Evolutionary conservation across 2,888 invertebrate genomes (phyloP).

Genomic region (Drosophila neutralis): DNA sequence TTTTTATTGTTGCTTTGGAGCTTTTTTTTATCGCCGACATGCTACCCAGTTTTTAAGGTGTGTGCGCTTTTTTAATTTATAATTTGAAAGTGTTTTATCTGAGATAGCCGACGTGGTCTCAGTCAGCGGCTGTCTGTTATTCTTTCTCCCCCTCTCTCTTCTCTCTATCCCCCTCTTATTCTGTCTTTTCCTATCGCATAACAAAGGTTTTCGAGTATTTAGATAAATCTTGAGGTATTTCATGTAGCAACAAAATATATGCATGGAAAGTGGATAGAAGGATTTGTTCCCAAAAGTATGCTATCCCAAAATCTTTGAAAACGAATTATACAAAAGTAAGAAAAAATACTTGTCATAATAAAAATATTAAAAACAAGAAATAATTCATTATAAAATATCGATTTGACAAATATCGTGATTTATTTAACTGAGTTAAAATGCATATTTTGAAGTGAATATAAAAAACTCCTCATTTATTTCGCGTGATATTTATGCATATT

Average conservation of each 20-base stretch:
- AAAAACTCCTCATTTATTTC: not conserved
- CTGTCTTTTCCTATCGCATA: not conserved
- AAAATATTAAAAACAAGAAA: not conserved
- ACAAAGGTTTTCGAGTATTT: not conserved
- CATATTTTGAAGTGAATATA: not conserved
- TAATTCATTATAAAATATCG: not conserved
- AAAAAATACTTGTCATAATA: not conserved
- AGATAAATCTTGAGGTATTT: not conserved
- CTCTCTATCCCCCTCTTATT: not conserved
- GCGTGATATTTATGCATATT: not conserved
- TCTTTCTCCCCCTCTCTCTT: not conserved
- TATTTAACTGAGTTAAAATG: not conserved
- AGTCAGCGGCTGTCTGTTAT: not conserved
- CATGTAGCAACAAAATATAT: not conserved
- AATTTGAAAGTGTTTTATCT: conserved; percentile 47
- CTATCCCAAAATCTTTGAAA: conserved; percentile 24
- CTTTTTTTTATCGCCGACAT: conserved; percentile 19
- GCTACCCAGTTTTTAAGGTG: conserved; percentile 50
- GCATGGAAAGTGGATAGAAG: not conserved
- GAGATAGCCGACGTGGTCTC: conserved; percentile 14
- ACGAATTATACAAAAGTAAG: not conserved
- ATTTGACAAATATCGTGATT: not conserved
- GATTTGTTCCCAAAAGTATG: conserved; percentile 41
- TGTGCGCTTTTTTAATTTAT: conserved; percentile 46
- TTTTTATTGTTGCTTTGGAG: conserved; percentile 23